Percentiles rank a stretch among this genome's conserved stretches.
Conservation (phyloP, 2,113 vertebrate genomes). For the Nothocercus julius region DNA sequence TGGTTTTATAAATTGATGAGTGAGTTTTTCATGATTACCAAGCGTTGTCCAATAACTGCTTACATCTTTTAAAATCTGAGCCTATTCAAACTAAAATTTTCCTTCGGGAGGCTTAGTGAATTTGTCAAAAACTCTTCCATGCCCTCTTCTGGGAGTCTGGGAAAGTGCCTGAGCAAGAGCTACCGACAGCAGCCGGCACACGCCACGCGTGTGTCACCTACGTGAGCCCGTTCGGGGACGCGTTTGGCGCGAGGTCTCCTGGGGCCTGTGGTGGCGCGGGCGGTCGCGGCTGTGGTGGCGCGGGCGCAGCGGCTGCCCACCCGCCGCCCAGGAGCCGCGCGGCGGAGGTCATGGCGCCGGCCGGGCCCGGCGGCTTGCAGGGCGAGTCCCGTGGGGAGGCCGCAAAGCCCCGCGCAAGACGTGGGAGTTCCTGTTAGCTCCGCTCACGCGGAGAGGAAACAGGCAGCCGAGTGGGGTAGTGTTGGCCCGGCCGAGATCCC, state of each 20-base stretch:
- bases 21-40: conserved; percentile 37
- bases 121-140: conserved; percentile 53
- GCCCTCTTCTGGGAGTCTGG: conserved; percentile 72
- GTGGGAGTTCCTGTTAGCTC: background rate
- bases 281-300: too few relatives aligned
- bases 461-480: background rate
- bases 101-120: background rate
- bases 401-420: background rate
- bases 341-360: background rate
- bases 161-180: background rate
- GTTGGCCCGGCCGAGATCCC: background rate
- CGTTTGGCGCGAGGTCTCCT: background rate
- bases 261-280: too few relatives aligned
- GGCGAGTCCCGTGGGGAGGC: background rate
- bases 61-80: conserved; percentile 18
- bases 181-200: fast-evolving
- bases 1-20: conserved; percentile 51
- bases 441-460: background rate
- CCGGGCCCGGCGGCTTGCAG: background rate
- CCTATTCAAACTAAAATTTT: conserved; percentile 4
- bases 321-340: too few relatives aligned
- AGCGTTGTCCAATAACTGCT: conserved; percentile 32
- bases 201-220: background rate
- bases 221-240: background rate
- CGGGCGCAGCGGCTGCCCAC: too few relatives aligned